These are phyloP conservation scores for Andrena praecox DNA, from an alignment of 2,888 invertebrate species.

Conservation along the genomic window DNA sequence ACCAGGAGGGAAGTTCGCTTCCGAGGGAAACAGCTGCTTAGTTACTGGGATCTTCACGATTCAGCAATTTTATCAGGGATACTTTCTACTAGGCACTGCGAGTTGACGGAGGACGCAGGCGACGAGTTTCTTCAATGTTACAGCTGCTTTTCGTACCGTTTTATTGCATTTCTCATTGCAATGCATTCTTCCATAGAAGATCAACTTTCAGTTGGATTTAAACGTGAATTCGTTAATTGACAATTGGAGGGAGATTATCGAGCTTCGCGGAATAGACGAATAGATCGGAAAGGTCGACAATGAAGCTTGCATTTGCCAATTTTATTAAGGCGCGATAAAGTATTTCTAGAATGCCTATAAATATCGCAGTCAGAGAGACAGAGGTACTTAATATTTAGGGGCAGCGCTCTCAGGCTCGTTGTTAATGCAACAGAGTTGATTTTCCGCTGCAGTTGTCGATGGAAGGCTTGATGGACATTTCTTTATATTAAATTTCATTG, in stretches of 20 bases:
- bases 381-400: slow-evolving; percentile 11
- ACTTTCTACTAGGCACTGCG: too few species aligned
- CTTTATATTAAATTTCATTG: slow-evolving; percentile 20
- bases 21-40: background rate
- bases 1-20: background rate
- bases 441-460: background rate
- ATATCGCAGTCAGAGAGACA: background rate
- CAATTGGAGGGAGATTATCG: too few species aligned
- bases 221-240: too few species aligned
- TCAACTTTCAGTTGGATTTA: too few species aligned
- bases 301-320: background rate
- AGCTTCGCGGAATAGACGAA: background rate
- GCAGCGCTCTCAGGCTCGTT: background rate
- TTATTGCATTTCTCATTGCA: too few species aligned
- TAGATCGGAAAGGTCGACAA: background rate
- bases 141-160: too few species aligned
- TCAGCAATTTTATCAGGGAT: too few species aligned
- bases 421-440: slow-evolving; percentile 5
- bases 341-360: slow-evolving; percentile 6
- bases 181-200: too few species aligned
- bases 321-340: background rate
- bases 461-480: background rate
- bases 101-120: too few species aligned
- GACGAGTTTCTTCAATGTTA: too few species aligned
- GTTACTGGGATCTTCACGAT: background rate